Evolutionary conservation across 2,797 vertebrate genomes (phyloP).

Genomic region (Crenichthys baileyi): DNA sequence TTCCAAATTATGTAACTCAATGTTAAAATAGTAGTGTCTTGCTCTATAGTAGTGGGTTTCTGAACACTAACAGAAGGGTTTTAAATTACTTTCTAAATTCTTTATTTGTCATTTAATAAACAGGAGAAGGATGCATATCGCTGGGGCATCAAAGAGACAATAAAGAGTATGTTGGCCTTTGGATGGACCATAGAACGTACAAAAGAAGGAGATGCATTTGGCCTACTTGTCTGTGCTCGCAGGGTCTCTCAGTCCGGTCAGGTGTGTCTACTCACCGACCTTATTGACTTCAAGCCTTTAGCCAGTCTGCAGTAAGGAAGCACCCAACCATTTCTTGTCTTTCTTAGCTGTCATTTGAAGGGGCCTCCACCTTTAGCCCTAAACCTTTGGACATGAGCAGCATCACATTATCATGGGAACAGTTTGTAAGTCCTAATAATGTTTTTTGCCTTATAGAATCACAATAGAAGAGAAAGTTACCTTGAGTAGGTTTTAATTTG

Average conservation of each 20-base stretch:
- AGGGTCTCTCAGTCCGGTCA: constrained; percentile 93
- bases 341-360: constrained; percentile 89
- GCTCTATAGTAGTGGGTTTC: not conserved
- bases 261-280: constrained; percentile 65
- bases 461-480: not conserved
- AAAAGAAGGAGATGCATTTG: constrained; percentile 87
- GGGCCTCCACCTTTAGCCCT: constrained; percentile 92
- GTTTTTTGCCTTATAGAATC: not conserved
- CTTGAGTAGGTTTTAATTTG: not conserved
- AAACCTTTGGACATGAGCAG: constrained; percentile 94
- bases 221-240: constrained; percentile 80
- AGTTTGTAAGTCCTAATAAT: constrained; percentile 85
- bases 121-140: constrained; percentile 96
- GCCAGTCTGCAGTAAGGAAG: no score
- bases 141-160: constrained; percentile 92
- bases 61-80: not conserved
- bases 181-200: constrained; percentile 93
- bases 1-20: constrained; percentile 17
- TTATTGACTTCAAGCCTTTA: not conserved
- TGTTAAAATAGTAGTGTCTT: constrained; percentile 15
- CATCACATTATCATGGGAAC: constrained; percentile 91
- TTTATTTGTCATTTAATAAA: not conserved
- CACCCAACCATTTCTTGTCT: constrained; percentile 14
- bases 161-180: constrained; percentile 93
- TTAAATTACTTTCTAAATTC: constrained; percentile 11